These are phyloP conservation scores for Lepidotrigona ventralis DNA, from an alignment of 1,140 invertebrate genomes.

Conservation along the genomic window DNA sequence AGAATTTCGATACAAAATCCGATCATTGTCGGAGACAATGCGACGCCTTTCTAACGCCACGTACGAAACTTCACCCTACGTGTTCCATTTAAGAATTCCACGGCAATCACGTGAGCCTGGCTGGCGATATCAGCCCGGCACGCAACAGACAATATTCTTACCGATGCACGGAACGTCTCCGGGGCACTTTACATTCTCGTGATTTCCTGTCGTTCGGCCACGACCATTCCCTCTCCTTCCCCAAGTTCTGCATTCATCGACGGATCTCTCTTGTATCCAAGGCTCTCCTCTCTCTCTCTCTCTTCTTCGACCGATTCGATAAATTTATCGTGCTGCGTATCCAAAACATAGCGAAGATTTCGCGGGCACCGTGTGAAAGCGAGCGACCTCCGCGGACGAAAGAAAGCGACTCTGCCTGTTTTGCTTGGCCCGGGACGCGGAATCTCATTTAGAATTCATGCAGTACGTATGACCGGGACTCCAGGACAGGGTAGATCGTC, in stretches of 20 bases:
- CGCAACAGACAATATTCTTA: constrained; percentile 30
- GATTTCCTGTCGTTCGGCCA: constrained; percentile 30
- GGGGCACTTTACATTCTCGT: constrained; percentile 42
- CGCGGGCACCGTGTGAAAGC: constrained; percentile 49
- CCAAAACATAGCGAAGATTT: constrained; percentile 72
- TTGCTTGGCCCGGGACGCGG: constrained; percentile 11
- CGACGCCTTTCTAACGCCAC: neutral
- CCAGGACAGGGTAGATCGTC: constrained; percentile 53
- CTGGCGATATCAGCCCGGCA: neutral
- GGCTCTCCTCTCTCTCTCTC: constrained; percentile 12
- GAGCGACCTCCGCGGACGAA: constrained; percentile 28
- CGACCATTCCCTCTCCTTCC: constrained; percentile 6
- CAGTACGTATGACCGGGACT: constrained; percentile 62
- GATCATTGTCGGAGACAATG: neutral
- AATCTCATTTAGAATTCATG: constrained; percentile 74
- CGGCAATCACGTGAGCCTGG: neutral
- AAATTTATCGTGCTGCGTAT: constrained; percentile 71
- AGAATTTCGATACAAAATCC: neutral
- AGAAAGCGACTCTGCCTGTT: neutral
- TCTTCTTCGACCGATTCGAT: constrained; percentile 58
- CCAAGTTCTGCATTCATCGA: constrained; percentile 54
- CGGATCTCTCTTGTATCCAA: constrained; percentile 46
- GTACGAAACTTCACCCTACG: neutral
- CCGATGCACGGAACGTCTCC: constrained; percentile 19
- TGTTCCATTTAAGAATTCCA: neutral